Conservation (phyloP, 2,797 vertebrate species). For the Premnoplex brunnescens region DNA sequence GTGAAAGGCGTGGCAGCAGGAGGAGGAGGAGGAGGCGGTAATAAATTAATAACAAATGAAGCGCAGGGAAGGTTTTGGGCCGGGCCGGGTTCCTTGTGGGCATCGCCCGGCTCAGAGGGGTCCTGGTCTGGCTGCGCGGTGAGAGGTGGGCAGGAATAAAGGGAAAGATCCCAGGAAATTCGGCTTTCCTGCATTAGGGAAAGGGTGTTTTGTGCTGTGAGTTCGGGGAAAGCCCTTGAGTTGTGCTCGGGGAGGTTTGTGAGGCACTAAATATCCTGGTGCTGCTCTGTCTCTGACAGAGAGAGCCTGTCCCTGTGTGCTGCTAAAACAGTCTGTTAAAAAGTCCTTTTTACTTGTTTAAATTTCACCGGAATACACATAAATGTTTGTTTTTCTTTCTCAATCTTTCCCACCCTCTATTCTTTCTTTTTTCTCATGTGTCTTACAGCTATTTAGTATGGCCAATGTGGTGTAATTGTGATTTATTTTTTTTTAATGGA, state of each 20-base stretch:
- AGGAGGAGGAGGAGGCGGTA: no score
- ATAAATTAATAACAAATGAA: rapidly evolving
- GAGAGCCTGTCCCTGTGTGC: rapidly evolving
- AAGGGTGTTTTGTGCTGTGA: rapidly evolving
- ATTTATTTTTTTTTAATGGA: rapidly evolving
- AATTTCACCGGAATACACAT: background rate
- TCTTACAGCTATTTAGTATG: rapidly evolving
- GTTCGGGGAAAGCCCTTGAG: rapidly evolving
- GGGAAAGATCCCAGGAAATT: no score
- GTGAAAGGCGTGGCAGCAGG: background rate
- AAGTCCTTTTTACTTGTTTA: background rate
- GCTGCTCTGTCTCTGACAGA: background rate
- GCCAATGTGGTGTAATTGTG: rapidly evolving
- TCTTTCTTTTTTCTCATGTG: background rate
- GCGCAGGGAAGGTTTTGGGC: rapidly evolving
- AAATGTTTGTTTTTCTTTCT: background rate
- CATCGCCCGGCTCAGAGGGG: rapidly evolving
- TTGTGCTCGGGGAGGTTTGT: rapidly evolving
- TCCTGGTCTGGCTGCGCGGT: no score
- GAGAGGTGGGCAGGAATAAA: no score
- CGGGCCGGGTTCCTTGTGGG: rapidly evolving
- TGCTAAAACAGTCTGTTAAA: rapidly evolving
- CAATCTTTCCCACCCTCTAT: rapidly evolving
- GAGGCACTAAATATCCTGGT: rapidly evolving
- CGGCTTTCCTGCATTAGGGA: background rate